A percentile compares a stretch with the other conserved stretches of the same genome.
Evolutionary conservation across 2,888 invertebrate species (phyloP).

Genomic region (Plemyria rubiginata): DNA sequence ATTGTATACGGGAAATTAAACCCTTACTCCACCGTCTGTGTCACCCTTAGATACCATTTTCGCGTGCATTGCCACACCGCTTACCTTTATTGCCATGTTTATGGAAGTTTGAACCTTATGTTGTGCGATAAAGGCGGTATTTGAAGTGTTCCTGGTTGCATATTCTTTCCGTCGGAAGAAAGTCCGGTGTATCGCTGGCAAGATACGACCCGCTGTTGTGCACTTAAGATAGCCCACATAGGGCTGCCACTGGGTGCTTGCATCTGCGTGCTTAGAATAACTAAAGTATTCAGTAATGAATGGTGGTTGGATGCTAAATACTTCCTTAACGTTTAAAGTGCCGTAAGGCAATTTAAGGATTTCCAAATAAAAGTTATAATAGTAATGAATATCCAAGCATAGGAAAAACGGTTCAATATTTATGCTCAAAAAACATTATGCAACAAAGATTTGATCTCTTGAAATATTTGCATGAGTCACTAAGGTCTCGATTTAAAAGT

Average conservation of each 20-base stretch:
- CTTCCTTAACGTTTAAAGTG: neutral
- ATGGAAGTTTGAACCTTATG: constrained; percentile 53
- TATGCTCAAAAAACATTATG: too few relatives aligned
- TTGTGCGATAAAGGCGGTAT: constrained; percentile 43
- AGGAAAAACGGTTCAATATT: too few relatives aligned
- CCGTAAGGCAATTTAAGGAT: neutral
- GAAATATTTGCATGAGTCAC: too few relatives aligned
- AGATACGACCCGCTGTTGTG: constrained; percentile 65
- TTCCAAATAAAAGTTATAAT: neutral
- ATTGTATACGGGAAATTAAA: constrained; percentile 68
- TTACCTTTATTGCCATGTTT: constrained; percentile 46
- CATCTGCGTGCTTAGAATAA: neutral
- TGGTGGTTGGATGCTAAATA: constrained; percentile 2
- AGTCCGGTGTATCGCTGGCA: constrained; percentile 61
- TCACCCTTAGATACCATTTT: constrained; percentile 57
- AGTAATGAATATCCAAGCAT: neutral
- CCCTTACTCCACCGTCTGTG: constrained; percentile 51
- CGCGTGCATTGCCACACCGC: constrained; percentile 52
- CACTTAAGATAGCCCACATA: constrained; percentile 60
- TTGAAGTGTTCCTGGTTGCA: constrained; percentile 46
- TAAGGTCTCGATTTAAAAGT: too few relatives aligned
- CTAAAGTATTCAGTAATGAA: neutral
- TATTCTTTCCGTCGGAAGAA: constrained; percentile 54
- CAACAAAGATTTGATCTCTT: too few relatives aligned
- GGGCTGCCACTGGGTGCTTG: constrained; percentile 52